Evolutionary conservation across 1,140 invertebrate genomes (phyloP).

Genomic region (Nylanderia fulva): DNA sequence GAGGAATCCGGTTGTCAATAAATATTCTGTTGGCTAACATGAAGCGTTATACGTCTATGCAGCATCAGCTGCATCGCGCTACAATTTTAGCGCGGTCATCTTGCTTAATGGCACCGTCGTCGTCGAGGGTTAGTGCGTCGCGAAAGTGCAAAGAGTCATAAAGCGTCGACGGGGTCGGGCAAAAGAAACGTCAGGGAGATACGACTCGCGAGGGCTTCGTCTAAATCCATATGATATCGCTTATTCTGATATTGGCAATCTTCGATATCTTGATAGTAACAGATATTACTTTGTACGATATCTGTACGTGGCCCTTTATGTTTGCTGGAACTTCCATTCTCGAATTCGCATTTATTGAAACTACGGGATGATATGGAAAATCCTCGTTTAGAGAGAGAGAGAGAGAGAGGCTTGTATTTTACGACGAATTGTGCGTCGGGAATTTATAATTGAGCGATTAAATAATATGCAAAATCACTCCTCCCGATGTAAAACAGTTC

Average conservation of each 20-base stretch:
- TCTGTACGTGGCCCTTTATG: slow-evolving; percentile 46
- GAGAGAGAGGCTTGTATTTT: slow-evolving; percentile 8
- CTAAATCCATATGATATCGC: slow-evolving; percentile 60
- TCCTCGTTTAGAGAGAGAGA: background rate
- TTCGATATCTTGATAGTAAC: slow-evolving; percentile 54
- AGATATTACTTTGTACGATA: slow-evolving; percentile 57
- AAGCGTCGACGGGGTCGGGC: slow-evolving; percentile 10
- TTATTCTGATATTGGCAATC: slow-evolving; percentile 60
- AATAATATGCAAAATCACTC: slow-evolving; percentile 20
- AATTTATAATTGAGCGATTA: slow-evolving; percentile 27
- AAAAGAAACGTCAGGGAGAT: slow-evolving; percentile 48
- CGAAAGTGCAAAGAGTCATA: slow-evolving; percentile 56
- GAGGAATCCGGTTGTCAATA: background rate
- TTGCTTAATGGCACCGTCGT: slow-evolving; percentile 33
- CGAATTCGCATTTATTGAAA: slow-evolving; percentile 56
- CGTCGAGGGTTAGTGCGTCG: slow-evolving; percentile 37
- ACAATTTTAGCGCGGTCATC: slow-evolving; percentile 48
- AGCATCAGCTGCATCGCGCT: slow-evolving; percentile 14
- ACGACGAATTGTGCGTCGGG: background rate
- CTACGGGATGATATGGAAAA: slow-evolving; percentile 29
- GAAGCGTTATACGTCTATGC: background rate
- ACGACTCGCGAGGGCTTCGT: slow-evolving; percentile 30
- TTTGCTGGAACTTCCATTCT: slow-evolving; percentile 54
- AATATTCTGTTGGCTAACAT: slow-evolving; percentile 12
- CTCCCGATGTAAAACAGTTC: background rate